A percentile compares a stretch with the other conserved stretches of the same genome.
These are phyloP conservation scores for Ochropleura plecta DNA, from an alignment of 2,888 invertebrate genomes.

Conservation along the genomic window DNA sequence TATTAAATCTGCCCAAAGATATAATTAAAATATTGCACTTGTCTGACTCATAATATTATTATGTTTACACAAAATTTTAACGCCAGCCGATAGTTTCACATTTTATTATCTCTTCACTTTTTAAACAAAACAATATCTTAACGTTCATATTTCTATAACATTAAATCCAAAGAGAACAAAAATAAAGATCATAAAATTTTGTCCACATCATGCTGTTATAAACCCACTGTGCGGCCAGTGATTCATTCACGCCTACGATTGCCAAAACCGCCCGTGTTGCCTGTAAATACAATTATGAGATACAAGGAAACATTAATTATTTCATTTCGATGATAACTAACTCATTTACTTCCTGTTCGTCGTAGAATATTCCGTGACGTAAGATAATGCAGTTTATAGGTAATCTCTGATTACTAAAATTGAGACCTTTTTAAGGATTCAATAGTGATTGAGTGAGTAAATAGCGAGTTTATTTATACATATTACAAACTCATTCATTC, in stretches of 20 bases:
- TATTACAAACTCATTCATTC: too few species aligned
- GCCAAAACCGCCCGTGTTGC: slow-evolving; percentile 66
- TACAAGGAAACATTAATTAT: slow-evolving; percentile 68
- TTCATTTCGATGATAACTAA: slow-evolving; percentile 35
- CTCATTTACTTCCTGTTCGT: slow-evolving; percentile 68
- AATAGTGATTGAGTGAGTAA: too few species aligned
- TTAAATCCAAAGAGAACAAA: slow-evolving; percentile 9
- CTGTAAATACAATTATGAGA: slow-evolving; percentile 66
- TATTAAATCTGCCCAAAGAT: background rate
- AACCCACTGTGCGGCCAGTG: slow-evolving; percentile 58
- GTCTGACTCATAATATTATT: slow-evolving; percentile 1
- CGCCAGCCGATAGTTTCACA: background rate
- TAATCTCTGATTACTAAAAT: background rate
- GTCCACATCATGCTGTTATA: slow-evolving; percentile 29
- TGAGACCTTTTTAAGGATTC: background rate
- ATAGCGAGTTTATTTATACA: too few species aligned
- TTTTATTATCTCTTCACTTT: slow-evolving; percentile 26
- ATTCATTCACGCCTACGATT: slow-evolving; percentile 68
- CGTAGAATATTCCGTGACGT: slow-evolving; percentile 48
- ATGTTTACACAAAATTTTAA: background rate
- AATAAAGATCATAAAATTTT: slow-evolving; percentile 18
- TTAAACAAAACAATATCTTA: slow-evolving; percentile 19
- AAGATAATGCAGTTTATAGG: background rate
- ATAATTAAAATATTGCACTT: slow-evolving; percentile 9
- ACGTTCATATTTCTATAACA: background rate